Base-by-base conservation (phyloP, 2,888 invertebrate genomes). In the Ametastegia equiseti region DNA sequence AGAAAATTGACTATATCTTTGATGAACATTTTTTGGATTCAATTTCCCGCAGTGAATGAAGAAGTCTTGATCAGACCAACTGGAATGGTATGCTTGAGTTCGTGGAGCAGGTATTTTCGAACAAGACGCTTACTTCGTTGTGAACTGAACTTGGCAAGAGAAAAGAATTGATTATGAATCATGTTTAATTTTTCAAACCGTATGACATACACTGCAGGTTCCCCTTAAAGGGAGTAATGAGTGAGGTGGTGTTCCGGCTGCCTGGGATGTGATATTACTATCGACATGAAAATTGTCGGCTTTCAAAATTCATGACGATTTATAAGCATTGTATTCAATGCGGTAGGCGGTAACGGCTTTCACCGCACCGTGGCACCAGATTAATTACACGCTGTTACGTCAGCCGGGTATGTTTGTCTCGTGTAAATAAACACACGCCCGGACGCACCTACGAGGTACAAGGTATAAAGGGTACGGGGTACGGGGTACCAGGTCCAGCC, bases 251-350 rank as follows among this genome's bases (percentile, higher is more conserved):
- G 19, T 19, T 54, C 23, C 23, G 54, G 19, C 83, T 80, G 63
- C 78, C 69, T 82, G 50, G 87, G n/a, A n/a, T n/a, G 87, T 87
- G 86, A 86, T 86, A 87, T 88, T 86, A 60, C 27, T 30, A 30
- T 60, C 30, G 30, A 60, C 27, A 30, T 85, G 84, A 85, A 88
- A 87, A 88, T 88, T 88, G 87, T 85, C 87, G 84, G 85, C 88
- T 88, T 87, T 88, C 88, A 88, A 88, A 88, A 88, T 88, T 88
- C 88, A 88, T 88, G 86, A 87, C 88, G 88, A 88, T 88, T 88
- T 88, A 88, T 88, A 86, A 85, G 86, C 85, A 87, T 87, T 88
- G 88, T 88, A 85, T 87, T 86, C 84, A 80, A 84, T 42, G 86
- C 83, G 81, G 84, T 87, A 88, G 88, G 88, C 88, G 88, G 13